Conservation (phyloP, 2,888 invertebrate genomes). For the Acronicta leporina region DNA sequence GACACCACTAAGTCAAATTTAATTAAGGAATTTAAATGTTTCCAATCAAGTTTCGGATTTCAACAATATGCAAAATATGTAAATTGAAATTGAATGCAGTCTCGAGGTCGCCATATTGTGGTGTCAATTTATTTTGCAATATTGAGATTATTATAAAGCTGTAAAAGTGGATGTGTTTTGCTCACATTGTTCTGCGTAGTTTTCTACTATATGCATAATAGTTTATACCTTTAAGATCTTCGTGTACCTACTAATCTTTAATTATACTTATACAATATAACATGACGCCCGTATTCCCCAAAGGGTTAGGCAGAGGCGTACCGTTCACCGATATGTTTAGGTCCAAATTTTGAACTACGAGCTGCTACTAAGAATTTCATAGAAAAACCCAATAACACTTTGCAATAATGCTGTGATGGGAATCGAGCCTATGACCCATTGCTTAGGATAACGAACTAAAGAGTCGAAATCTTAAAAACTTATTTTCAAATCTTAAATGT, state of each 20-base stretch:
- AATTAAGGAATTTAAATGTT: constrained; percentile 43
- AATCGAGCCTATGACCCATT: too few relatives aligned
- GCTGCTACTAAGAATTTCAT: too few relatives aligned
- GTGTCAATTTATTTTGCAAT: constrained; percentile 40
- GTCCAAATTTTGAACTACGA: too few relatives aligned
- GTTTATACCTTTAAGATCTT: not conserved
- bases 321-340: too few relatives aligned
- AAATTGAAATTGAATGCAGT: constrained; percentile 46
- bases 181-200: not conserved
- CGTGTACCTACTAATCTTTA: too few relatives aligned
- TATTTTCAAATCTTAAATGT: too few relatives aligned
- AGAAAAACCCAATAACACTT: not conserved
- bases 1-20: constrained; percentile 33
- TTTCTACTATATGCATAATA: not conserved
- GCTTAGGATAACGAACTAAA: too few relatives aligned
- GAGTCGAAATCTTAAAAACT: too few relatives aligned
- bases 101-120: constrained; percentile 42
- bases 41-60: constrained; percentile 51
- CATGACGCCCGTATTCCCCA: too few relatives aligned
- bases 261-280: too few relatives aligned
- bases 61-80: constrained; percentile 56
- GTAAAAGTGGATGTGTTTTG: constrained; percentile 3
- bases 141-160: constrained; percentile 11
- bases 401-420: too few relatives aligned
- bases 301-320: too few relatives aligned